Percentiles rank a stretch among this genome's conserved stretches.
phyloP scores from a whole-genome alignment of 2,797 vertebrate genomes.

The Enteromius viviparus region DNA sequence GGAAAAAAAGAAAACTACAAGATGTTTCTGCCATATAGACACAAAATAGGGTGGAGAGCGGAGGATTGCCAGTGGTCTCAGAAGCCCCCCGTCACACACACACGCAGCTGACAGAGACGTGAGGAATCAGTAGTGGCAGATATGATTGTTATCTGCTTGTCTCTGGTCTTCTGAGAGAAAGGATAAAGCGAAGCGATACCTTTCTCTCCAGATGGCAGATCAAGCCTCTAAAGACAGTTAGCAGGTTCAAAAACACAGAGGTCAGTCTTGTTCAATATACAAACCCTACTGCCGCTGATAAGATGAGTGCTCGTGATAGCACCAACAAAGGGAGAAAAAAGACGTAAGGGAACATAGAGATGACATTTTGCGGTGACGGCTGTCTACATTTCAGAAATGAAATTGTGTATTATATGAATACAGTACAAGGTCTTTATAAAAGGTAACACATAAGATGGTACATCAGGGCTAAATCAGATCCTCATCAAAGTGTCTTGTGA shows the following conservation, averaged over 20 bases:
- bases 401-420: slow-evolving; percentile 15
- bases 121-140: slow-evolving; percentile 80
- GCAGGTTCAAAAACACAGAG: slow-evolving; percentile 57
- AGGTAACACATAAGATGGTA: not conserved
- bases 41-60: slow-evolving; percentile 64
- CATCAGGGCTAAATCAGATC: slow-evolving; percentile 18
- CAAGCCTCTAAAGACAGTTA: slow-evolving; percentile 59
- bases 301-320: slow-evolving; percentile 50
- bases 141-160: slow-evolving; percentile 79
- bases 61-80: slow-evolving; percentile 61
- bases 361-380: slow-evolving; percentile 5
- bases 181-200: slow-evolving; percentile 60
- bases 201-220: slow-evolving; percentile 57
- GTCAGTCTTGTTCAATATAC: slow-evolving; percentile 58
- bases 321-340: slow-evolving; percentile 13
- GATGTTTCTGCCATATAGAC: slow-evolving; percentile 68
- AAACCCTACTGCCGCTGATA: slow-evolving; percentile 53
- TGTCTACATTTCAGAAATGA: slow-evolving; percentile 13
- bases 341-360: slow-evolving; percentile 23
- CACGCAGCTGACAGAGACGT: slow-evolving; percentile 66
- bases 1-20: slow-evolving; percentile 74
- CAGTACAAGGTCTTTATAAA: not conserved
- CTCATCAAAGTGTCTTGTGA: not conserved
- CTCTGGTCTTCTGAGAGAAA: slow-evolving; percentile 60
- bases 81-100: slow-evolving; percentile 37